phyloP scores from a whole-genome alignment of 1,140 invertebrate genomes.

The Diorhabda elongata region DNA sequence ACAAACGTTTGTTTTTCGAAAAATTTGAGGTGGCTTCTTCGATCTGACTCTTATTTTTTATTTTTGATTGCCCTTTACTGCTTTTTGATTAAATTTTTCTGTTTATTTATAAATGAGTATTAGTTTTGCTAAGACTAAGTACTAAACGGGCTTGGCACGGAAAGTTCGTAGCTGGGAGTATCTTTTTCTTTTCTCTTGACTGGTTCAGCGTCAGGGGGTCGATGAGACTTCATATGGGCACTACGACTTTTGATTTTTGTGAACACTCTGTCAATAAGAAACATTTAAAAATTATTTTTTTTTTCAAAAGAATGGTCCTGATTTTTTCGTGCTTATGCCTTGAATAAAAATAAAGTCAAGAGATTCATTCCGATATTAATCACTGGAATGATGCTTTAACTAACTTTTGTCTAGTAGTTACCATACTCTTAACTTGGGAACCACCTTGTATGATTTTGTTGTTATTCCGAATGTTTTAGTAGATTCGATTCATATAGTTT shows the following conservation, averaged over 20 bases:
- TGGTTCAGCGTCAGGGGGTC: slow-evolving; percentile 68
- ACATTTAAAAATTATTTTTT: background rate
- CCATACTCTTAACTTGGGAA: too few relatives aligned
- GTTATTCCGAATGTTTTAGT: too few relatives aligned
- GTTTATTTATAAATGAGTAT: slow-evolving; percentile 14
- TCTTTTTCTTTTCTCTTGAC: slow-evolving; percentile 42
- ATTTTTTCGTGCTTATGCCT: too few relatives aligned
- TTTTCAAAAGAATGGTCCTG: background rate
- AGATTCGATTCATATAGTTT: too few relatives aligned
- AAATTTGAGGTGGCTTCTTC: slow-evolving; percentile 23
- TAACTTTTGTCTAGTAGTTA: too few relatives aligned
- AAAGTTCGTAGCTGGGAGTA: slow-evolving; percentile 36
- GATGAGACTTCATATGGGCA: slow-evolving; percentile 97
- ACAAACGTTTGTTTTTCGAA: slow-evolving; percentile 21
- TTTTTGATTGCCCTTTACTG: slow-evolving; percentile 41
- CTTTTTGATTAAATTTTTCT: slow-evolving; percentile 31
- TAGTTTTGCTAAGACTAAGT: slow-evolving; percentile 37
- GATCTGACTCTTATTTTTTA: slow-evolving; percentile 36
- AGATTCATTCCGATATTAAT: too few relatives aligned
- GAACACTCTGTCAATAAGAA: slow-evolving; percentile 73
- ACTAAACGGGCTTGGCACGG: slow-evolving; percentile 45
- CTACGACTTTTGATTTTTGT: slow-evolving; percentile 96
- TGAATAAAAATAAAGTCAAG: too few relatives aligned
- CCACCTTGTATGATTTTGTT: too few relatives aligned
- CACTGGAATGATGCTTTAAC: too few relatives aligned